Percentiles rank a stretch among this genome's conserved stretches.
Conservation (phyloP, 1,140 invertebrate genomes). For the Apis florea region DNA sequence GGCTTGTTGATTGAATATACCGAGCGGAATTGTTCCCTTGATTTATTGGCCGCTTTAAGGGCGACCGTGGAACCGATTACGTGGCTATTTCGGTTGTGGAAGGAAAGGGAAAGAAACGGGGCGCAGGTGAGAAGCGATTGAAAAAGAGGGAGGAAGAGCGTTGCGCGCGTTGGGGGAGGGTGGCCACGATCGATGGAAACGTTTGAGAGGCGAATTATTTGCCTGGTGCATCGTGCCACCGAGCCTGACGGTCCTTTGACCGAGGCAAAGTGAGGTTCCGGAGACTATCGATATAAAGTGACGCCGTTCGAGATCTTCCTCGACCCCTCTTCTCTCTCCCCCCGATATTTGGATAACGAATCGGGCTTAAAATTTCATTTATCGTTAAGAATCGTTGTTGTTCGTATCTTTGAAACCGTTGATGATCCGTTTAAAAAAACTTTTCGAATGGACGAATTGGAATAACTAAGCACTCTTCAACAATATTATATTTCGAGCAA, state of each 20-base stretch:
- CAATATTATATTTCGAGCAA: no score
- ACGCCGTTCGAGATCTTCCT: background rate
- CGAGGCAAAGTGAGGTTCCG: constrained; percentile 20
- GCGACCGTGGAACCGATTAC: constrained; percentile 46
- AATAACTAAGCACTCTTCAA: no score
- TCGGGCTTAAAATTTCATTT: constrained; percentile 32
- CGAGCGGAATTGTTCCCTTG: constrained; percentile 28
- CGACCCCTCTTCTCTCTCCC: background rate
- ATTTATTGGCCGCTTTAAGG: constrained; percentile 48
- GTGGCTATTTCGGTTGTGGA: constrained; percentile 19
- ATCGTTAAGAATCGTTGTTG: background rate
- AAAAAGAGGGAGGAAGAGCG: constrained; percentile 37
- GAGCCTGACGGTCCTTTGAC: constrained; percentile 33
- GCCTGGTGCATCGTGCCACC: constrained; percentile 28
- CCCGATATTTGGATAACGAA: constrained; percentile 22
- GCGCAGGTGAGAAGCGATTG: constrained; percentile 32
- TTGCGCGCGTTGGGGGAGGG: background rate
- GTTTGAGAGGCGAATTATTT: constrained; percentile 49
- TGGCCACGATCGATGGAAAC: constrained; percentile 38
- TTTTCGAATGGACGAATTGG: no score
- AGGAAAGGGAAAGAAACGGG: background rate
- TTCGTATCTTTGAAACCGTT: background rate
- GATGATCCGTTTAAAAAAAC: no score
- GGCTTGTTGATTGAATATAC: constrained; percentile 39
- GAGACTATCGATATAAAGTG: constrained; percentile 40